A percentile compares a stretch with the other conserved stretches of the same genome.
Conservation (phyloP, 2,888 invertebrate species). For the Amphipyra tragopoginis region DNA sequence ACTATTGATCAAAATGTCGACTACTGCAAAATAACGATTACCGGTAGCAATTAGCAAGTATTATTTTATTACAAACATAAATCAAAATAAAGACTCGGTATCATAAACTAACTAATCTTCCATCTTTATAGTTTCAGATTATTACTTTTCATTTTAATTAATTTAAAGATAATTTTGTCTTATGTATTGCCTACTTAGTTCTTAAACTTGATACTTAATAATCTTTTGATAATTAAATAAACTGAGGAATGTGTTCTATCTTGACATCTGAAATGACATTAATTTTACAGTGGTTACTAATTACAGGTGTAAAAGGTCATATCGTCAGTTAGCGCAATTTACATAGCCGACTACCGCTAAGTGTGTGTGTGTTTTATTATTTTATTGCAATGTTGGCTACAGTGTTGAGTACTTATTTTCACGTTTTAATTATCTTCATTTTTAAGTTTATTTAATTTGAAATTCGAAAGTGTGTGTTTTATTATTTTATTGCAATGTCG, state of each 20-base stretch:
- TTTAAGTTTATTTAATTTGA: too few relatives aligned
- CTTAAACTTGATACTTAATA: background rate
- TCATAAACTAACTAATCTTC: conserved; percentile 25
- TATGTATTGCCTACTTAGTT: background rate
- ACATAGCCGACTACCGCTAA: conserved; percentile 32
- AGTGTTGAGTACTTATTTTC: conserved; percentile 12
- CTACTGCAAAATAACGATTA: conserved; percentile 25
- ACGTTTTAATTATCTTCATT: conserved; percentile 10
- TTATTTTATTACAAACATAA: conserved; percentile 2
- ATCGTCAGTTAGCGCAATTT: conserved; percentile 57
- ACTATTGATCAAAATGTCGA: conserved; percentile 8
- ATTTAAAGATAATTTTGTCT: conserved; percentile 45
- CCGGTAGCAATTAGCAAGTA: conserved; percentile 27
- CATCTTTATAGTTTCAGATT: conserved; percentile 38
- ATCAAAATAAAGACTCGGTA: conserved; percentile 24
- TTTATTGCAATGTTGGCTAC: conserved; percentile 27
- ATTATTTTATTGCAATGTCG: conserved; percentile 40
- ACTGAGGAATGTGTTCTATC: conserved; percentile 45
- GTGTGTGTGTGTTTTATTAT: conserved; percentile 40
- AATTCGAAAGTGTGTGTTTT: conserved; percentile 37
- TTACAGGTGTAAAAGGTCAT: conserved; percentile 58
- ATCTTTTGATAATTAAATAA: conserved; percentile 40
- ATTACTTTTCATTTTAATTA: conserved; percentile 47
- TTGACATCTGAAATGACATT: conserved; percentile 53
- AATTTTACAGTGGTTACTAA: conserved; percentile 56